phyloP scores from a whole-genome alignment of 92 coral and sea anemone genomes.

The Zoanthus gigantus region DNA sequence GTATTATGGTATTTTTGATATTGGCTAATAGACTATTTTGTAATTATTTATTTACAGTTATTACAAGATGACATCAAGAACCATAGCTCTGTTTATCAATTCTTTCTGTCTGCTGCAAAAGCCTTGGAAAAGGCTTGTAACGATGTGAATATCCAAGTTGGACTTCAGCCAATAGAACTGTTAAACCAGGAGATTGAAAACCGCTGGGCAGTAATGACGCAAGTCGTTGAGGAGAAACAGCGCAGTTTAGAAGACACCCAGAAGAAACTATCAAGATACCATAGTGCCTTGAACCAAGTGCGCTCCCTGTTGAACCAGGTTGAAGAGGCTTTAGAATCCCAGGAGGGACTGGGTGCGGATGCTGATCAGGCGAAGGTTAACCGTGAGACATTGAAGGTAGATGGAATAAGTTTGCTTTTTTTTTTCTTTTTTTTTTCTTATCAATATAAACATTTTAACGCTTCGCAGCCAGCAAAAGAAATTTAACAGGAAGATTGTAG shows the following conservation, averaged over 20 bases:
- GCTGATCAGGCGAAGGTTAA: slow-evolving; percentile 77
- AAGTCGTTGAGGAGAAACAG: slow-evolving; percentile 74
- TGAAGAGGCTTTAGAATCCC: slow-evolving; percentile 71
- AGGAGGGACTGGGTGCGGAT: slow-evolving; percentile 67
- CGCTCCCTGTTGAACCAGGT: slow-evolving; percentile 64
- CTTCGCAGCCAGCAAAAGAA: too few species aligned
- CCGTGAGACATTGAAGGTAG: slow-evolving; percentile 82
- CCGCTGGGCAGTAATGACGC: slow-evolving; percentile 88
- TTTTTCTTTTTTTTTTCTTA: not conserved
- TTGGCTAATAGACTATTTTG: not conserved
- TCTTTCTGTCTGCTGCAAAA: slow-evolving; percentile 81
- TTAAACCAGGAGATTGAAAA: slow-evolving; percentile 79
- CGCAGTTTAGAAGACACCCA: slow-evolving; percentile 73
- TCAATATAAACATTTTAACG: too few species aligned
- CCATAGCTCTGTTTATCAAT: slow-evolving; percentile 88
- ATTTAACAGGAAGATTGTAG: not conserved
- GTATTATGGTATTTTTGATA: too few species aligned
- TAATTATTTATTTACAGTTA: slow-evolving; percentile 41
- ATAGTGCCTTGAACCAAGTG: slow-evolving; percentile 63
- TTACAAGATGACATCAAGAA: slow-evolving; percentile 81
- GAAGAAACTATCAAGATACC: slow-evolving; percentile 69
- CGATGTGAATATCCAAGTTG: slow-evolving; percentile 72
- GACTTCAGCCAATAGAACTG: slow-evolving; percentile 84
- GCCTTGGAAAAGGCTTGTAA: slow-evolving; percentile 81
- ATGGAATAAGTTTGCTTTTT: not conserved